Conservation (phyloP, 2,888 invertebrate species). For the Peribatodes rhomboidaria region DNA sequence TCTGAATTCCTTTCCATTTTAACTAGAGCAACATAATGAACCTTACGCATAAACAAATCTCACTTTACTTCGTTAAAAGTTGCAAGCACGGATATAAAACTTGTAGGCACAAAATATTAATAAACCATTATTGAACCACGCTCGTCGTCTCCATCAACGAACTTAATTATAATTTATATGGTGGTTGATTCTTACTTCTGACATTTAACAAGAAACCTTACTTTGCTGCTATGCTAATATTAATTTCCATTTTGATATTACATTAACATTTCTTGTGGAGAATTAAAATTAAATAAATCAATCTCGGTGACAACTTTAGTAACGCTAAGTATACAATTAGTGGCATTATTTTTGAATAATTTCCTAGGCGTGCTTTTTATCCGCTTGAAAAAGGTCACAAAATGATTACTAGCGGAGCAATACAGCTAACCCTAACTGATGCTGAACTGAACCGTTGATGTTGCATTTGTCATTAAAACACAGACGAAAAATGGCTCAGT, state of each 20-base stretch:
- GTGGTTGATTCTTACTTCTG: slow-evolving; percentile 29
- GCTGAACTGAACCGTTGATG: too few species aligned
- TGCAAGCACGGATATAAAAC: slow-evolving; percentile 3
- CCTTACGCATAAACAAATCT: not conserved
- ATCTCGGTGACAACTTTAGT: slow-evolving; percentile 5
- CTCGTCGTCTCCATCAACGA: slow-evolving; percentile 15
- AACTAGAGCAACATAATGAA: not conserved
- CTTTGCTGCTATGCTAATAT: slow-evolving; percentile 26
- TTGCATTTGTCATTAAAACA: too few species aligned
- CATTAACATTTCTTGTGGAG: slow-evolving; percentile 17
- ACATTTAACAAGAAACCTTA: slow-evolving; percentile 35
- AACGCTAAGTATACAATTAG: not conserved
- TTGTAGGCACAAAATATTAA: not conserved
- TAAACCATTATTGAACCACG: slow-evolving; percentile 16
- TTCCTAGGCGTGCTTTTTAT: not conserved
- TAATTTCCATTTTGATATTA: slow-evolving; percentile 23
- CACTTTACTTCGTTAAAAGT: slow-evolving; percentile 3
- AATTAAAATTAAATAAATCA: slow-evolving; percentile 17
- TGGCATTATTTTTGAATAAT: not conserved
- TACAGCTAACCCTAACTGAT: too few species aligned
- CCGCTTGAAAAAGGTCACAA: not conserved
- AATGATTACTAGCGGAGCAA: too few species aligned
- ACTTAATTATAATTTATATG: slow-evolving; percentile 30
- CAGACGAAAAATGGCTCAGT: too few species aligned
- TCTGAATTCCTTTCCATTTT: too few species aligned